phyloP scores from a whole-genome alignment of 2,888 invertebrate species.

The Drosophila setosimentum region DNA sequence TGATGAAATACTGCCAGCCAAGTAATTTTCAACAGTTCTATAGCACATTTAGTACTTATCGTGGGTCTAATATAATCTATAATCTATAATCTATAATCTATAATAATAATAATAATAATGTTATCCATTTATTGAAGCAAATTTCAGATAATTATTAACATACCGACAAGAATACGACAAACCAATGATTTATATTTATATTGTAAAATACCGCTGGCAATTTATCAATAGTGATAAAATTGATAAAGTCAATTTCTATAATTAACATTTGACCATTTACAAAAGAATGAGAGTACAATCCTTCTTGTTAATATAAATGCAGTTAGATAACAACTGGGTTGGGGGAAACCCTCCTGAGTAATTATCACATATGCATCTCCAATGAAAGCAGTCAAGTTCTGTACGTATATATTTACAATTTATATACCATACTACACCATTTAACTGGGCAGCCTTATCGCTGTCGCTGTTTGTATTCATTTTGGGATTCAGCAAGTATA shows the following conservation, averaged over 20 bases:
- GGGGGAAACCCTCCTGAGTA: not conserved
- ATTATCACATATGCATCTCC: slow-evolving; percentile 12
- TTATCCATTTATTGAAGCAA: not conserved
- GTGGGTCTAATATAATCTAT: not conserved
- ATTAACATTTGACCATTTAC: slow-evolving; percentile 7
- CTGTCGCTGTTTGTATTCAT: slow-evolving; percentile 9
- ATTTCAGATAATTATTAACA: not conserved
- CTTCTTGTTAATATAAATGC: slow-evolving; percentile 2
- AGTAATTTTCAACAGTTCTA: slow-evolving; percentile 18
- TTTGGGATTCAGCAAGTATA: slow-evolving; percentile 22
- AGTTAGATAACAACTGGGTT: not conserved
- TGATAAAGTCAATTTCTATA: not conserved
- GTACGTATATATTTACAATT: slow-evolving; percentile 3
- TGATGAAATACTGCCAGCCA: slow-evolving; percentile 23
- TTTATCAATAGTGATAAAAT: not conserved
- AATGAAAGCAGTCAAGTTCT: slow-evolving; percentile 25
- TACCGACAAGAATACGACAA: not conserved
- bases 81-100: not conserved
- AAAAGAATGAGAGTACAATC: not conserved
- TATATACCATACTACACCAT: not conserved
- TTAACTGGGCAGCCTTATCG: slow-evolving; percentile 33
- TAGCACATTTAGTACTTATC: not conserved
- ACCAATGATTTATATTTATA: not conserved
- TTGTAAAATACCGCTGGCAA: not conserved
- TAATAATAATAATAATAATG: not conserved